Evolutionary conservation across 2,888 invertebrate species (phyloP), one percentile per base, ranked within the genome.

Genomic region (Agrilus cyanescens): DNA sequence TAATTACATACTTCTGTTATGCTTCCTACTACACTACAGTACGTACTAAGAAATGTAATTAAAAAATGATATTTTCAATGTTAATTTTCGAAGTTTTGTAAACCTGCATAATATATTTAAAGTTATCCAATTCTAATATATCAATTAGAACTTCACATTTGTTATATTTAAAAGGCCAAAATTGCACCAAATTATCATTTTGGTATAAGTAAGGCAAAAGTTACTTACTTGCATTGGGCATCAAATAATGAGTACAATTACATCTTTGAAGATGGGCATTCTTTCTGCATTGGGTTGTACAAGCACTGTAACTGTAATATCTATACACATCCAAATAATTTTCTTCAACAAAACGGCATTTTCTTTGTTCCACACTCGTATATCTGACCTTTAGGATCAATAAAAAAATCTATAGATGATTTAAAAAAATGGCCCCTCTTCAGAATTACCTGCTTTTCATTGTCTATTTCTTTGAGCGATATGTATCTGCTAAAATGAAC

Each of bases 301-400:
- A 86, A 1, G 82, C 78, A 54, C 80, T 82, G 58, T 79, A 82
- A 35, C 83, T 84, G 57, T 85, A 85, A 45, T 71, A 68, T 0
- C 72, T 70, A 59, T 81, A 81, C 1, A 82, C 69, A 18, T 75
- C 70, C 8, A 75, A 65, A 38, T 72, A 63, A 40, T 78, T 79
- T 62, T 86, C 86, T 44, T 78, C 67, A 35, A 72, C 68, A 57
- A 82, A 85, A 8, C 79, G 76, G 55, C 86, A 86, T 37, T 78
- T 77, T 7, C 86, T 72, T 57, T 83, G 81, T 7, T 70, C 58
- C 0, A 78, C 66, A 6, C 74, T 72, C 0, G 82, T 77, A 38
- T 74, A 73, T 1, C 71, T 69, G 1, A 78, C 62, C 59, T 67
- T 52, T 38, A 60, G 57, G 20, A 32, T n/a, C n/a, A n/a, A n/a